These are phyloP conservation scores for Poliocrania exsul DNA, from an alignment of 2,797 vertebrate species.

Conservation along the genomic window DNA sequence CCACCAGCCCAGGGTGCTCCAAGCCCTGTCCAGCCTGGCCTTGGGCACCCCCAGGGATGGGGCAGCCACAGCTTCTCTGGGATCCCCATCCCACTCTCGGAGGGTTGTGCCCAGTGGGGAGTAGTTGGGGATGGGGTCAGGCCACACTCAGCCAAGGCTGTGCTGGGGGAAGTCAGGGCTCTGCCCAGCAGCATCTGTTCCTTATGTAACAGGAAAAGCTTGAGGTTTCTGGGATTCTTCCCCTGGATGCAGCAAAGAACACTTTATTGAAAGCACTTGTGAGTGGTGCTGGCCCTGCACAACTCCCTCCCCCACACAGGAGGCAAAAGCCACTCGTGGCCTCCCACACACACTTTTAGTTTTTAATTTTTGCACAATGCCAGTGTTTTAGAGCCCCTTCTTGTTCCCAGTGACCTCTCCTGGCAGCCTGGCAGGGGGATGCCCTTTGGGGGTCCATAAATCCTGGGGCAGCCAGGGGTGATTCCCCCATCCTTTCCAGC, in stretches of 20 bases:
- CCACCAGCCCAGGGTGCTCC: accelerated
- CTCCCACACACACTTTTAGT: accelerated
- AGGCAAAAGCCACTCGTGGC: not conserved
- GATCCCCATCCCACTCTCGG: not conserved
- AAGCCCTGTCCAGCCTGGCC: accelerated
- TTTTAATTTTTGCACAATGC: not conserved
- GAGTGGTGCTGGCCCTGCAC: not conserved
- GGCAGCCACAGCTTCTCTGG: not conserved
- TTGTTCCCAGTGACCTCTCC: accelerated
- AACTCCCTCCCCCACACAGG: not conserved
- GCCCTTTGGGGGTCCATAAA: accelerated
- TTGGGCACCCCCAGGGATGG: not conserved
- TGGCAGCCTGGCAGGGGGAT: accelerated
- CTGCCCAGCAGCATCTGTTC: constrained; percentile 38
- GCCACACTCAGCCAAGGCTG: not conserved
- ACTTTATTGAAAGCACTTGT: constrained; percentile 64
- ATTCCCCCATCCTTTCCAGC: not conserved
- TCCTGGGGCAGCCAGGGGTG: accelerated
- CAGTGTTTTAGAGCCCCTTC: not conserved
- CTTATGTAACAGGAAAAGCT: constrained; percentile 41
- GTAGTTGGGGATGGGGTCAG: not conserved
- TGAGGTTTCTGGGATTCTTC: constrained; percentile 27
- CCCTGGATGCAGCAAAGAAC: constrained; percentile 56
- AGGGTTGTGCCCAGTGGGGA: not conserved
- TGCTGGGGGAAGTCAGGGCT: not conserved